Evolutionary conservation across 1,140 invertebrate genomes (phyloP), one percentile per base, ranked within the genome.

Genomic region (Hormaphis cornu): DNA sequence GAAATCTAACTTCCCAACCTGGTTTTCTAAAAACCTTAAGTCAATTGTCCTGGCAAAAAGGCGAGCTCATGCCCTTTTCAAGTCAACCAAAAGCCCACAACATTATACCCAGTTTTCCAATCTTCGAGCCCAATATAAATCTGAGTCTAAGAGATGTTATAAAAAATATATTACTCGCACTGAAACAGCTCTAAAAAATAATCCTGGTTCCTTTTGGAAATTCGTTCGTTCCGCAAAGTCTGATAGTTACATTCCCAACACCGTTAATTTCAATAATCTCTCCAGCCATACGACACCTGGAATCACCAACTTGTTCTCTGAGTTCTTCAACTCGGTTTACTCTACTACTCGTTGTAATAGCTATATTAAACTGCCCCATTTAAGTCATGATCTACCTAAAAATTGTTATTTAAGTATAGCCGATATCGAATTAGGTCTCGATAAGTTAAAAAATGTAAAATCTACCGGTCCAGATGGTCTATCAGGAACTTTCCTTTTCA

Each of bases 401-500:
- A 24, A 48, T 8, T 53, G 8, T 53, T 30, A 8, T 12, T 5
- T 26, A 12, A 24, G 10, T 20, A 26, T 30, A 3, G 50, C 10
- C 12, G 50, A 53, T 24, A 16, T 53, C 20, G 50, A 26, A 20
- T 12, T 12, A 12, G 28, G 22, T 48, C n/a, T 24, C 46, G 22
- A 18, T 48, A 18, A 24, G n/a, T 53, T 30, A 30, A 24, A 26
- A 4, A 53, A 53, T 24, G 3, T 30, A 16, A 53, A 53, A 16
- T 53, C 22, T 24, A 30, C 28, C 9, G 61, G 61, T 18, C 61
- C 61, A 26, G 61, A 69, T 44, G 61, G 46, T 69, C 16, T 69
- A 20, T 22, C 37, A 16, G n/a, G n/a, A 18, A 24, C 40, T 28
- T 24, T 69, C 24, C 22, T 69, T 14, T 40, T 26, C 33, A 44